Evolutionary conservation across 2,888 invertebrate species (phyloP), one percentile per base, ranked within the genome.

Genomic region (Eristalis intricaria): DNA sequence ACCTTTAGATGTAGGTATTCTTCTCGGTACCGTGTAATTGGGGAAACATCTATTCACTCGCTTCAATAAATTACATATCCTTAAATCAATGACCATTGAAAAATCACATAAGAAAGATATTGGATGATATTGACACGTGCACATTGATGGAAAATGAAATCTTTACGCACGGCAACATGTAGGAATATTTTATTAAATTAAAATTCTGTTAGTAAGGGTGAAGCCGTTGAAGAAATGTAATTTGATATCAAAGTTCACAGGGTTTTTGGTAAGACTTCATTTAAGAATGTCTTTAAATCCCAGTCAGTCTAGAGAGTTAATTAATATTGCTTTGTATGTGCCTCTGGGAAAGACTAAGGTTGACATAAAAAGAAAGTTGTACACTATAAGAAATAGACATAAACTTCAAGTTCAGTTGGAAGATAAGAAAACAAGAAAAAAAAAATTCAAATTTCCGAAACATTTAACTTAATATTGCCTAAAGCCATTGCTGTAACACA

Each of bases 101-200:
- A 19, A 32, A 56, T 69, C 56, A 19, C 19, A 56, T 69, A 35
- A 22, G 50, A 22, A 69, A 10, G 56, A 22, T 58, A n/a, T n/a
- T n/a, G 15, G 43, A 43, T 22, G 19, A 35, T 69, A 19, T 58
- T 35, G 56, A 58, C 69, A 69, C 69, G 69, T 69, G 69, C 56
- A 11, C 15, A 19, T 13, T 11, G 11, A 26, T 29, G 29, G 29
- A 29, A 29, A 29, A 29, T 23, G 1, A 22, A 26, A n/a, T 50
- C 29, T 29, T 29, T 5, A 29, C 29, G 4, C 50, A 50, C 13
- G 50, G 5, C 15, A 50, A 50, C 50, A 15, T 50, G 50, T 50
- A 1, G 35, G 11, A 35, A 35, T 35, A 35, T 35, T 35, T 35
- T 35, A 35, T 35, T 35, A 35, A 35, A 35, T 35, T 29, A 11